Percentiles rank a stretch among this genome's conserved stretches.
Evolutionary conservation across 2,888 invertebrate species (phyloP).

Genomic region (Parapristionchus giblindavisi): DNA sequence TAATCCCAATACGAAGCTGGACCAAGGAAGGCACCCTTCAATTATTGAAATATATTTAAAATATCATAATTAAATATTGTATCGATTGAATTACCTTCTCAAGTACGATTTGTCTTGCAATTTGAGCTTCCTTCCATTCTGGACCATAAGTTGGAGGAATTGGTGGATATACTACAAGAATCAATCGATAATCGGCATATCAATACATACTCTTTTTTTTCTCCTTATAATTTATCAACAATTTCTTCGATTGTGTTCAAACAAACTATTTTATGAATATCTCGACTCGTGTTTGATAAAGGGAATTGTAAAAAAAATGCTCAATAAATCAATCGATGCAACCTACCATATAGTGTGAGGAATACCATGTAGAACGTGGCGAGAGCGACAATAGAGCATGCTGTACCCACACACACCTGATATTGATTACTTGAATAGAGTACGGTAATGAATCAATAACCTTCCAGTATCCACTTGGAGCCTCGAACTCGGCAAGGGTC

Average conservation of each 20-base stretch:
- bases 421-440: background rate
- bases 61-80: background rate
- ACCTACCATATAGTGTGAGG: conserved; percentile 48
- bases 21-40: conserved; percentile 81
- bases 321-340: conserved; percentile 18
- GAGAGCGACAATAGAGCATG: background rate
- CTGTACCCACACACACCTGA: background rate
- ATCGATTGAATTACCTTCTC: conserved; percentile 47
- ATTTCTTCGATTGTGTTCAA: background rate
- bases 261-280: no score
- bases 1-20: conserved; percentile 87
- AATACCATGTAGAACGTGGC: conserved; percentile 41
- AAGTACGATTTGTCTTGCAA: conserved; percentile 76
- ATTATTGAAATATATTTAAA: background rate
- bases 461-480: conserved; percentile 89
- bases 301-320: no score
- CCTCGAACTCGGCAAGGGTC: conserved; percentile 88
- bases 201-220: background rate
- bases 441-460: conserved; percentile 60
- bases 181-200: no score
- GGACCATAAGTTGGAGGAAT: conserved; percentile 78
- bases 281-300: no score
- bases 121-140: conserved; percentile 80
- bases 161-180: conserved; percentile 56
- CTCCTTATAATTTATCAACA: background rate